Conservation (phyloP, 1,140 invertebrate species). For the Oreohelix idahoensis region DNA sequence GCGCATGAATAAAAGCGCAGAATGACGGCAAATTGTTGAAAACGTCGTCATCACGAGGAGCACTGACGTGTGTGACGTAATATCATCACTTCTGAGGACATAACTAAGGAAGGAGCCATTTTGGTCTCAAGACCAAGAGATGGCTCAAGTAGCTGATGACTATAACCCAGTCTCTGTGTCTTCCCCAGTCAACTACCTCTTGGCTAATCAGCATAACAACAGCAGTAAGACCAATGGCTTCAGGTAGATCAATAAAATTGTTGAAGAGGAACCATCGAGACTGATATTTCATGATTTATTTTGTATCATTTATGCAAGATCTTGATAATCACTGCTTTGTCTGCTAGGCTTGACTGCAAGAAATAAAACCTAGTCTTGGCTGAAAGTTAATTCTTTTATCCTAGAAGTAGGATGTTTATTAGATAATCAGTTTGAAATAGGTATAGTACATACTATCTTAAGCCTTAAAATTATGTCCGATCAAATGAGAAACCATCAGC, state of each 20-base stretch:
- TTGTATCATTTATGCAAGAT: neutral
- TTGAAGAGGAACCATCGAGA: neutral
- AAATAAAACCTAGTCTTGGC: neutral
- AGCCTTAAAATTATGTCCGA: no score
- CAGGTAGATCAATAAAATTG: neutral
- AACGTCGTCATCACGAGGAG: slow-evolving; percentile 4
- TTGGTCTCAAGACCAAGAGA: slow-evolving; percentile 24
- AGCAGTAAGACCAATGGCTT: slow-evolving; percentile 6
- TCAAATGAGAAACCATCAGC: no score
- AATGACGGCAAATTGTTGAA: slow-evolving; percentile 13
- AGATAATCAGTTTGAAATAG: no score
- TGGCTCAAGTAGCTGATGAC: slow-evolving; percentile 23
- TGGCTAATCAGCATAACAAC: slow-evolving; percentile 19
- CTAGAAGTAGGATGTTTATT: no score
- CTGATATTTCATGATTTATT: neutral
- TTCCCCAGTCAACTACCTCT: slow-evolving; percentile 22
- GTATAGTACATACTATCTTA: no score
- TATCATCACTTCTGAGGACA: slow-evolving; percentile 1
- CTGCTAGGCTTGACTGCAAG: neutral
- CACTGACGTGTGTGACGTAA: slow-evolving; percentile 22
- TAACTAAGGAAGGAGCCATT: slow-evolving; percentile 27
- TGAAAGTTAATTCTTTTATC: no score
- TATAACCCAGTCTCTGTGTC: slow-evolving; percentile 17
- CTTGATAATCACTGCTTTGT: neutral
- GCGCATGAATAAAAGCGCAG: neutral